Conservation (phyloP, 2,888 invertebrate genomes). For the Phasia obesa region DNA sequence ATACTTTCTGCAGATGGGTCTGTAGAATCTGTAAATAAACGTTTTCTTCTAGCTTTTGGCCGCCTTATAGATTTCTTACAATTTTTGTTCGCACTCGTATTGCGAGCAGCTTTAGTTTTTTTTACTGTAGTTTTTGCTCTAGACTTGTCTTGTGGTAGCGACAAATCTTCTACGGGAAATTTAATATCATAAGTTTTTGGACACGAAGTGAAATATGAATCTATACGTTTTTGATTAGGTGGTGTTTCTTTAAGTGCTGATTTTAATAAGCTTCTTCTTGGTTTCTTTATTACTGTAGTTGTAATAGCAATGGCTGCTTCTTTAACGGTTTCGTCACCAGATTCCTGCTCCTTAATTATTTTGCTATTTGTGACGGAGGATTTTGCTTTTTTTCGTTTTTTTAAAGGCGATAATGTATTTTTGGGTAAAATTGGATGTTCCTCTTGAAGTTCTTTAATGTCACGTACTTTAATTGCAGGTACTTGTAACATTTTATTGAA, state of each 20-base stretch:
- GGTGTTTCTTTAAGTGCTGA: constrained; percentile 71
- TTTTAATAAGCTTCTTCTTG: constrained; percentile 26
- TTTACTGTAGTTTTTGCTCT: background rate
- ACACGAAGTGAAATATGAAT: constrained; percentile 76
- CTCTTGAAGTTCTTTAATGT: constrained; percentile 53
- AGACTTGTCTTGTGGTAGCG: constrained; percentile 6
- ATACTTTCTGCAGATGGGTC: constrained; percentile 1
- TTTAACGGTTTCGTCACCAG: background rate
- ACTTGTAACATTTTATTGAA: constrained; percentile 43
- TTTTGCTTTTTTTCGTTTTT: constrained; percentile 45
- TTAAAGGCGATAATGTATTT: constrained; percentile 31
- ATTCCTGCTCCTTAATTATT: background rate
- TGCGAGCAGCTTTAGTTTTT: constrained; percentile 17
- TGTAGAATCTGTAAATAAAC: constrained; percentile 72
- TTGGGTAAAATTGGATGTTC: background rate
- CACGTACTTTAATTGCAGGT: constrained; percentile 53
- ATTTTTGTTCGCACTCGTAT: constrained; percentile 6
- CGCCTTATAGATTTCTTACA: background rate
- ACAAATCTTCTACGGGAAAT: constrained; percentile 12
- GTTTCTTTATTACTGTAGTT: constrained; percentile 1
- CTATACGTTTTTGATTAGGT: constrained; percentile 75
- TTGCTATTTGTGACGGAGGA: constrained; percentile 5
- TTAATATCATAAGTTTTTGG: constrained; percentile 74
- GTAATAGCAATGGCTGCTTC: background rate
- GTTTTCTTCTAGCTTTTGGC: constrained; percentile 72